Conservation (phyloP, 2,113 vertebrate genomes). For the Phylloscopus whistleri region DNA sequence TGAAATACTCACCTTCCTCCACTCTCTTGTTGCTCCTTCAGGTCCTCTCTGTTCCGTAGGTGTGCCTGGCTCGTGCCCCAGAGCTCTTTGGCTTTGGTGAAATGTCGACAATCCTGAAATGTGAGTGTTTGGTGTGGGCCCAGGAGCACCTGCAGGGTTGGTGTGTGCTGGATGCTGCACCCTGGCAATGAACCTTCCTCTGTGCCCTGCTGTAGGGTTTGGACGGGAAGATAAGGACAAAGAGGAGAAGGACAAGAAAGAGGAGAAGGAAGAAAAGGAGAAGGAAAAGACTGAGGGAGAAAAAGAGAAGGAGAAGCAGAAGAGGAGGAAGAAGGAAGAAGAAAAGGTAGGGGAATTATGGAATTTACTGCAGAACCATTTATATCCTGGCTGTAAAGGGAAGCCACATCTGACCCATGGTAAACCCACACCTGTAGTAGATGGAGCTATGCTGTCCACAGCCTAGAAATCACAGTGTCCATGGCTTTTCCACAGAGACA, state of each 20-base stretch:
- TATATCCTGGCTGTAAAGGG: neutral
- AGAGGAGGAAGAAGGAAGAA: neutral
- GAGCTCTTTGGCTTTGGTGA: neutral
- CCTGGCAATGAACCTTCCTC: neutral
- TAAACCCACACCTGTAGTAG: neutral
- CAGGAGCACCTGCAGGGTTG: neutral
- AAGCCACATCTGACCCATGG: neutral
- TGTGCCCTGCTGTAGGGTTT: constrained; percentile 28
- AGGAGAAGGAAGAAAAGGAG: neutral
- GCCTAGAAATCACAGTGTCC: neutral
- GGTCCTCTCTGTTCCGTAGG: neutral
- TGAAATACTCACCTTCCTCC: neutral
- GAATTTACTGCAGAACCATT: neutral
- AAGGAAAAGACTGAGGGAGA: neutral
- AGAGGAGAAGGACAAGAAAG: constrained; percentile 29
- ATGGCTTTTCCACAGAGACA: neutral
- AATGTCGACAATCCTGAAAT: constrained; percentile 62
- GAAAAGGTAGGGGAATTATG: constrained; percentile 24
- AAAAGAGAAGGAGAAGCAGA: neutral
- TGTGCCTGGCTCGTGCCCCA: neutral
- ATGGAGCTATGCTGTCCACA: neutral
- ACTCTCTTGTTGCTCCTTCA: neutral
- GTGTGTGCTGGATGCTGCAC: neutral
- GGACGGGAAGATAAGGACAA: constrained; percentile 59
- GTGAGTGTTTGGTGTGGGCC: constrained; percentile 16